These are phyloP conservation scores for Drosophila biarmipes DNA, from an alignment of 1,140 invertebrate genomes.

Conservation along the genomic window DNA sequence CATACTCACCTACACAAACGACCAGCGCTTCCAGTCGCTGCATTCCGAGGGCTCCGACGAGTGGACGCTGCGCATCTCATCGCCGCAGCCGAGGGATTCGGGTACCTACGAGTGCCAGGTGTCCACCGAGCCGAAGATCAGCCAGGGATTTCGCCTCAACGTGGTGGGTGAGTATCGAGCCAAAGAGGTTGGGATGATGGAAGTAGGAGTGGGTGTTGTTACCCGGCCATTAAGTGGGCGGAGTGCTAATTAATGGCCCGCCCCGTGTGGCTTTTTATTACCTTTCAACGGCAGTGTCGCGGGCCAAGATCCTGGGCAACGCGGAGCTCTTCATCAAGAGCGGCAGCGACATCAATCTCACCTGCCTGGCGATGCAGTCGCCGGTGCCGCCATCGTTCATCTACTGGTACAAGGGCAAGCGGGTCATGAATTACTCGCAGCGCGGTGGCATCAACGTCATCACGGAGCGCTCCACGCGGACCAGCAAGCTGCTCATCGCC, in stretches of 20 bases:
- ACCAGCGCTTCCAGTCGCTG: constrained; percentile 90
- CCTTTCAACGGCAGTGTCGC: constrained; percentile 89
- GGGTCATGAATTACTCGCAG: constrained; percentile 95
- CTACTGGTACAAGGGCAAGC: constrained; percentile 95
- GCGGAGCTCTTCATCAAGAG: constrained; percentile 94
- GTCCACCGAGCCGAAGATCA: constrained; percentile 94
- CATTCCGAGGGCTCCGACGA: constrained; percentile 94
- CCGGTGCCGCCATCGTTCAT: constrained; percentile 95
- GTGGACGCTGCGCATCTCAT: constrained; percentile 93
- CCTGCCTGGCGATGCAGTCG: constrained; percentile 93
- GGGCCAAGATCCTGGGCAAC: constrained; percentile 94
- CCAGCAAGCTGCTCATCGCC: constrained; percentile 92
- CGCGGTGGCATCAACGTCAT: constrained; percentile 94
- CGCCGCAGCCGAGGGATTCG: constrained; percentile 91
- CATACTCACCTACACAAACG: constrained; percentile 90
- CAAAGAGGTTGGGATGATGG: neutral
- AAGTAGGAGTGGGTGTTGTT: neutral
- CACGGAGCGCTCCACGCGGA: constrained; percentile 93
- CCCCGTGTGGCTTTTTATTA: constrained; percentile 33
- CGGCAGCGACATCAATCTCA: constrained; percentile 95
- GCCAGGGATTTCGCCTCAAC: constrained; percentile 91
- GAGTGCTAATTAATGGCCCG: constrained; percentile 35
- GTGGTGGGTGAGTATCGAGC: constrained; percentile 90
- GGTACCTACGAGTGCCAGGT: constrained; percentile 94
- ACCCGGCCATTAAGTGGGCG: constrained; percentile 23